These are phyloP conservation scores for Philopedon plagiatum DNA, from an alignment of 2,888 invertebrate species.

Conservation along the genomic window DNA sequence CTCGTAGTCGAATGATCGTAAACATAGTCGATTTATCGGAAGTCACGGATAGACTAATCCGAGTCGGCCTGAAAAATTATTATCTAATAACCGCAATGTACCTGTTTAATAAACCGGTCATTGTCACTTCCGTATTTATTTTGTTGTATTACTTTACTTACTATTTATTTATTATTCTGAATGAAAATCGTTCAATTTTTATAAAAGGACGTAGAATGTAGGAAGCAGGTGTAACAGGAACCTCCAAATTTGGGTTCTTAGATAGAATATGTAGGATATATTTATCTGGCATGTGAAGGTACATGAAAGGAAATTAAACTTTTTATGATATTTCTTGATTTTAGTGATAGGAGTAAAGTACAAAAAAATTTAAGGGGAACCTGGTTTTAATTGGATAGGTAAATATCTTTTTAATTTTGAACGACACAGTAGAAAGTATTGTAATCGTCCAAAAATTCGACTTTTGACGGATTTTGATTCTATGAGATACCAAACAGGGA, in stretches of 20 bases:
- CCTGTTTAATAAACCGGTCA: slow-evolving; percentile 46
- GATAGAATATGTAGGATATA: background rate
- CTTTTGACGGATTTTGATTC: too few species aligned
- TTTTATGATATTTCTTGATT: too few species aligned
- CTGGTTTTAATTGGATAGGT: too few species aligned
- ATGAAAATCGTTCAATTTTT: background rate
- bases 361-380: too few species aligned
- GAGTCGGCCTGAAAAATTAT: slow-evolving; percentile 34
- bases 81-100: slow-evolving; percentile 38
- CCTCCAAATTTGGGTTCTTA: background rate
- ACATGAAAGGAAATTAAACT: too few species aligned
- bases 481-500: too few species aligned
- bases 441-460: too few species aligned
- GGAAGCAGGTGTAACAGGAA: slow-evolving; percentile 7
- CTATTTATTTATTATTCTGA: slow-evolving; percentile 1
- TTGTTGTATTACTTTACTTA: slow-evolving; percentile 11
- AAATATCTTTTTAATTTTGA: too few species aligned
- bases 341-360: too few species aligned
- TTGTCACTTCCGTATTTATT: slow-evolving; percentile 45
- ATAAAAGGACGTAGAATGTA: background rate
- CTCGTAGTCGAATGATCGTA: background rate
- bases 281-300: too few species aligned
- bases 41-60: slow-evolving; percentile 39
- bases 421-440: too few species aligned
- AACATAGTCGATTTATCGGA: slow-evolving; percentile 25